These are phyloP conservation scores for Cariama cristata DNA, from an alignment of 2,113 vertebrate species.

Conservation along the genomic window DNA sequence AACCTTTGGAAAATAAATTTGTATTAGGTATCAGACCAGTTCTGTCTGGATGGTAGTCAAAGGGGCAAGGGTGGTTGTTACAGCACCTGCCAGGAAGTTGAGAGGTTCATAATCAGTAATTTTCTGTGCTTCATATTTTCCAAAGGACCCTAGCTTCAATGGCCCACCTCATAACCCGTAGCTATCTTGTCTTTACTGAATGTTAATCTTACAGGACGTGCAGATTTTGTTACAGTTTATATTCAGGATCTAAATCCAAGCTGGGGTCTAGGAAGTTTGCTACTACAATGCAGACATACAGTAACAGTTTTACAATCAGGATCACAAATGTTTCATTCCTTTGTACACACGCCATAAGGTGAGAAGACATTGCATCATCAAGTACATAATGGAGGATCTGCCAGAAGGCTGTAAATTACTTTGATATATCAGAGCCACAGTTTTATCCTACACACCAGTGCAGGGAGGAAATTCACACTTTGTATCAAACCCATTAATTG, in stretches of 20 bases:
- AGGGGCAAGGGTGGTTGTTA: background rate
- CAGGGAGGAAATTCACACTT: background rate
- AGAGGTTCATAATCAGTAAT: background rate
- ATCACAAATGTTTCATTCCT: background rate
- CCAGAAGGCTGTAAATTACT: background rate
- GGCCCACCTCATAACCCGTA: background rate
- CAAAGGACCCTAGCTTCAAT: background rate
- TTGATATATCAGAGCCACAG: background rate
- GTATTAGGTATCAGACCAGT: background rate
- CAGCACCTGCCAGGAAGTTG: background rate
- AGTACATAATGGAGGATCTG: background rate
- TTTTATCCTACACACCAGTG: background rate
- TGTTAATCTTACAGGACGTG: background rate
- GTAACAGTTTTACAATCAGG: background rate
- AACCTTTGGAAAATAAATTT: background rate
- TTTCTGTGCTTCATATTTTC: background rate
- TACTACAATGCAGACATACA: background rate
- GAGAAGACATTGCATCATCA: background rate
- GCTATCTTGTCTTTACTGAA: background rate
- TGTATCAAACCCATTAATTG: background rate
- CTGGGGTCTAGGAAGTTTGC: background rate
- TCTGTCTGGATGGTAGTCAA: background rate
- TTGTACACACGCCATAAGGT: background rate
- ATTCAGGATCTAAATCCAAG: background rate
- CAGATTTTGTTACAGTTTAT: background rate